These are phyloP conservation scores for Drosophila gunungcola DNA, from an alignment of 1,140 invertebrate genomes.

Conservation along the genomic window DNA sequence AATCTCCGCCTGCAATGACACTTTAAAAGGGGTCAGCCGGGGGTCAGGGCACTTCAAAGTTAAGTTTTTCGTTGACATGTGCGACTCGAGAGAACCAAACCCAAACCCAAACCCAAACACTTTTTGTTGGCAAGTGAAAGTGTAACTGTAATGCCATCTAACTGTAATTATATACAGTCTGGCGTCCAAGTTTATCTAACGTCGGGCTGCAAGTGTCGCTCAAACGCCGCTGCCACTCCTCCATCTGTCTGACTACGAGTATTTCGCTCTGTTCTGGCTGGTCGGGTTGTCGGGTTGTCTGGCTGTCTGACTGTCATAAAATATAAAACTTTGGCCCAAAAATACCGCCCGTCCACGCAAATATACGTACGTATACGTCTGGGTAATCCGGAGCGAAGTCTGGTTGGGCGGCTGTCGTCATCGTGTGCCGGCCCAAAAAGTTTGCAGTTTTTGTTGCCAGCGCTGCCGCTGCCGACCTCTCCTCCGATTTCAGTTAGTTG, in stretches of 20 bases:
- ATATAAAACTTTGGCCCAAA: slow-evolving; percentile 75
- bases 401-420: slow-evolving; percentile 21
- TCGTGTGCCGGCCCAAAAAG: slow-evolving; percentile 55
- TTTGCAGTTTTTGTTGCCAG: slow-evolving; percentile 75
- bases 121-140: slow-evolving; percentile 67
- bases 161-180: slow-evolving; percentile 80
- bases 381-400: slow-evolving; percentile 9
- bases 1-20: slow-evolving; percentile 52
- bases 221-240: slow-evolving; percentile 68
- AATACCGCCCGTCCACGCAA: slow-evolving; percentile 27
- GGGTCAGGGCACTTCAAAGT: slow-evolving; percentile 56
- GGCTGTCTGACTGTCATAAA: slow-evolving; percentile 67
- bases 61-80: slow-evolving; percentile 58
- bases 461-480: slow-evolving; percentile 18
- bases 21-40: slow-evolving; percentile 69
- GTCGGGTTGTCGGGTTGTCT: slow-evolving; percentile 20
- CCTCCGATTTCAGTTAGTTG: slow-evolving; percentile 64
- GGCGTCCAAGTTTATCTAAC: slow-evolving; percentile 68
- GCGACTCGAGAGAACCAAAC: slow-evolving; percentile 5
- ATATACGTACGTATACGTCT: slow-evolving; percentile 18
- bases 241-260: slow-evolving; percentile 10
- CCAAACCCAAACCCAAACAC: slow-evolving; percentile 7
- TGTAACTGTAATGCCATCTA: slow-evolving; percentile 72
- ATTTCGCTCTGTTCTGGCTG: slow-evolving; percentile 34
- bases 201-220: slow-evolving; percentile 75